A percentile compares a stretch with the other conserved stretches of the same genome.
These are phyloP conservation scores for Eubasilissa splendida DNA, from an alignment of 2,888 invertebrate species.

Conservation along the genomic window DNA sequence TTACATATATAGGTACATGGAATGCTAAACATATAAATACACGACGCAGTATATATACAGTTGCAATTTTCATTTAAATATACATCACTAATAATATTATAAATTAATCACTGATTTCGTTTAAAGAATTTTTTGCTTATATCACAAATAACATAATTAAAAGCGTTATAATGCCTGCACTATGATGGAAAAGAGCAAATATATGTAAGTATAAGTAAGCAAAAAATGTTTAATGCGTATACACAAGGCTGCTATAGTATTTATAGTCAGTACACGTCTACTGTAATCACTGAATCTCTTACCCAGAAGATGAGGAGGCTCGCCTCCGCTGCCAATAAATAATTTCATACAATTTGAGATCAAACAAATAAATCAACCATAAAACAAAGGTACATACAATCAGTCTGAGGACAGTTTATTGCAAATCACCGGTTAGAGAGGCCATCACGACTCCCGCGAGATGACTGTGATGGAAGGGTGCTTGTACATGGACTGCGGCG, in stretches of 20 bases:
- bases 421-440: conserved; percentile 47
- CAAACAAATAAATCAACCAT: conserved; percentile 49
- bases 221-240: conserved; percentile 14
- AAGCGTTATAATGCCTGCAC: background rate
- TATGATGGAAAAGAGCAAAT: background rate
- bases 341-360: conserved; percentile 46
- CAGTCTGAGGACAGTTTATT: conserved; percentile 49
- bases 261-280: background rate
- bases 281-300: conserved; percentile 16
- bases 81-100: conserved; percentile 20
- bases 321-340: conserved; percentile 16
- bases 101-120: background rate
- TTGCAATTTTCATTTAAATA: conserved; percentile 10
- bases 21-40: conserved; percentile 48
- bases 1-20: conserved; percentile 40
- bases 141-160: conserved; percentile 14
- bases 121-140: conserved; percentile 10
- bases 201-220: background rate
- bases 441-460: conserved; percentile 60
- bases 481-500: conserved; percentile 63
- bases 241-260: background rate
- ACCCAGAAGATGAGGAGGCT: background rate
- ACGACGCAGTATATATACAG: conserved; percentile 5
- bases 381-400: conserved; percentile 53
- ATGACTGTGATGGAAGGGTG: conserved; percentile 63